Base-by-base conservation (phyloP, 1,140 invertebrate species). In the Procambarus virginalis region DNA sequence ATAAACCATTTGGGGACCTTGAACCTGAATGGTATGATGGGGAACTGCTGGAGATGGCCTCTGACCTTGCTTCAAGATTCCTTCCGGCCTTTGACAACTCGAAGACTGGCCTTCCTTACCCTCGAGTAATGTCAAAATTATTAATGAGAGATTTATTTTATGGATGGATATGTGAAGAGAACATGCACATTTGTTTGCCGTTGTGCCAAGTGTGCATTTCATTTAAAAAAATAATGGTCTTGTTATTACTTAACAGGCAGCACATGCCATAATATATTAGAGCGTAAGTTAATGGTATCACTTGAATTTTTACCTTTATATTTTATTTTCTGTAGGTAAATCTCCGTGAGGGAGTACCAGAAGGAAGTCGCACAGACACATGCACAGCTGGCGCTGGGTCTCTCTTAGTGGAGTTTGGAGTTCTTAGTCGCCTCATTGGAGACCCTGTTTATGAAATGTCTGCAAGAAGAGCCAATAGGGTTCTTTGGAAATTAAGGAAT, bases 361-460 rank as follows among this genome's bases (percentile, higher is more conserved):
- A 80, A 17, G 93, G 95, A 84, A 94, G 94, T 76, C 93, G 94
- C 1, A 95, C 95, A 76, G 95, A 96, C 91, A 96, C 96, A 0
- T 96, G 96, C 93, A 96, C 96, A 60, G 95, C 96, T 55, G 96
- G 96, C 58, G 95, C 96, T 82, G 96, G 96, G 6, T 95, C 95
- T 20, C 93, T 96, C 45, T 92, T 96, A 9, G 91, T 96, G 34
- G 96, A 96, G 93, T 96, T 96, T 94, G 96, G 96, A 68, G 93
- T 96, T 55, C 93, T 96, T 8, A 96, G 95, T 79, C 93, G 95
- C 17, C 93, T 96, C n/a, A 91, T 96, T 8, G 93, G 93, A 58
- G 96, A 96, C 93, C 95, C 95, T 22, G 94, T 95, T 12, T 96
- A 95, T 93, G 96, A 96, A 92, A 93, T 93, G 78, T 94, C 95